phyloP scores from a whole-genome alignment of 1,140 invertebrate species.

The Hormaphis cornu region DNA sequence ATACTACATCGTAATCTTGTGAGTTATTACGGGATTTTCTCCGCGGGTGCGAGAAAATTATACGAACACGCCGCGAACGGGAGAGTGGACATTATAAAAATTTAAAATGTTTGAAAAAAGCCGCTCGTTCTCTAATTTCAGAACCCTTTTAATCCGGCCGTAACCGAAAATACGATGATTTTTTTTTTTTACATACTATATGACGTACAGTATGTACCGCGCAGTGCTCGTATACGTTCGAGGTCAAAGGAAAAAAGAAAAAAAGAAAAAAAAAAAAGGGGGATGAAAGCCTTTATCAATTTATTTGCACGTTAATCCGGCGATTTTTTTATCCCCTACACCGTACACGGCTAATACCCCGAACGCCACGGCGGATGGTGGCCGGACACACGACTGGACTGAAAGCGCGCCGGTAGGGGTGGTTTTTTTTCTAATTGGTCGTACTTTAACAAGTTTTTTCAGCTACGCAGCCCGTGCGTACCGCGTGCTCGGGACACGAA shows the following conservation, averaged over 20 bases:
- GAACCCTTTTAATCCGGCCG: constrained; percentile 16
- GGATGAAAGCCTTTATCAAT: constrained; percentile 29
- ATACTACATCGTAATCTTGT: neutral
- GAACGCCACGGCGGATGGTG: neutral
- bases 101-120: neutral
- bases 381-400: neutral
- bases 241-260: constrained; percentile 1
- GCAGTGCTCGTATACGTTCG: neutral
- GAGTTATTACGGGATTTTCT: neutral
- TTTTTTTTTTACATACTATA: constrained; percentile 14
- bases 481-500: too few species aligned
- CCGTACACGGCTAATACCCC: neutral
- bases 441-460: constrained; percentile 27
- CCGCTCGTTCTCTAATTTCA: neutral
- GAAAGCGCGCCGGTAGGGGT: neutral
- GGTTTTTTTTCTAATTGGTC: constrained; percentile 27
- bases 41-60: neutral
- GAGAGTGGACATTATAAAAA: neutral
- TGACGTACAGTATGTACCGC: neutral
- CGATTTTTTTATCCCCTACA: neutral
- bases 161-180: constrained; percentile 10
- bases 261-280: neutral
- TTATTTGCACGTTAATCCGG: constrained; percentile 26
- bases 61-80: neutral
- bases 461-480: too few species aligned